A percentile compares a stretch with the other conserved stretches of the same genome.
phyloP scores from a whole-genome alignment of 2,797 vertebrate species.

The Semaprochilodus insignis region DNA sequence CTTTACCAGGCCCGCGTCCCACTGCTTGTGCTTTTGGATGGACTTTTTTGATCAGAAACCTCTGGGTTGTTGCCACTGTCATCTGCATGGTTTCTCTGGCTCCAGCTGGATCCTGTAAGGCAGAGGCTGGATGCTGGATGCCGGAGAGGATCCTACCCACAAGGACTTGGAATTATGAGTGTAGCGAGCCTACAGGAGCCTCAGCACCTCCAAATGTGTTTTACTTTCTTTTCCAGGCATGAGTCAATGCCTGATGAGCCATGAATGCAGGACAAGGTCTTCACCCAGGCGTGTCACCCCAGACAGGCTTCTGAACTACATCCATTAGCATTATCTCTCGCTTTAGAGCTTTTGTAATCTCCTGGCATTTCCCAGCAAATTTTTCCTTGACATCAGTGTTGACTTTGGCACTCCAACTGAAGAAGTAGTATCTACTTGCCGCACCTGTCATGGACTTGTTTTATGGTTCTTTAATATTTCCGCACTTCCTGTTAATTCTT shows the following conservation, averaged over 20 bases:
- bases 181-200: not conserved
- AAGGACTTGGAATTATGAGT: constrained; percentile 10
- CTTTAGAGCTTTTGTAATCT: not conserved
- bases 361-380: not conserved
- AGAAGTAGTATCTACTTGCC: constrained; percentile 8
- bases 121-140: not conserved
- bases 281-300: not conserved
- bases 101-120: constrained; percentile 15
- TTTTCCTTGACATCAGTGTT: not conserved
- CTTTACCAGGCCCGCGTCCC: constrained; percentile 13
- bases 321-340: constrained; percentile 4
- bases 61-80: not conserved
- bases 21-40: not conserved
- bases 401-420: not conserved
- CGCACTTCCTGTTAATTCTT: not conserved
- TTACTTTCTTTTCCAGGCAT: not conserved
- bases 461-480: not conserved
- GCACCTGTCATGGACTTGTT: constrained; percentile 15
- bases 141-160: not conserved
- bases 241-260: constrained; percentile 29
- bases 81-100: constrained; percentile 1
- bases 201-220: not conserved
- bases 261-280: constrained; percentile 27
- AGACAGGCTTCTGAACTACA: constrained; percentile 15
- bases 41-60: not conserved